Evolutionary conservation across 2,888 invertebrate genomes (phyloP), one percentile per base, ranked within the genome.

Genomic region (Furcula furcula): DNA sequence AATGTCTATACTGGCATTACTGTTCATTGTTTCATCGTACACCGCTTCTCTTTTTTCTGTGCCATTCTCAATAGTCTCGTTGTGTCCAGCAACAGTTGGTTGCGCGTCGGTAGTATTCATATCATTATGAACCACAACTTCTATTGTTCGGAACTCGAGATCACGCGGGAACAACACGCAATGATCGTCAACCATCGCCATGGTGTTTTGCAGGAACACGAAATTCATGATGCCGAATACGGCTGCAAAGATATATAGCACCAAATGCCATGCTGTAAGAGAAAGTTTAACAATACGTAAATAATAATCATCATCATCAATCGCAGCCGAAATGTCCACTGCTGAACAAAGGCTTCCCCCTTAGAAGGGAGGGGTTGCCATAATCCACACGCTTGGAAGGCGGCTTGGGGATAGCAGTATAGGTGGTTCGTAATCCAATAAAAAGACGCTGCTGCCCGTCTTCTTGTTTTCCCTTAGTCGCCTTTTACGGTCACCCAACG

Each of bases 211-310:
- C 1, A 87, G 60, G 31, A 83, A 78, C n/a, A 78, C 63, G 46
- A 79, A 87, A 52, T 87, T 87, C 31, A 74, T 46, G 14, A 85
- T 59, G 14, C 87, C 85, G 36, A 76, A 83, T 34, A 78, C 43
- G 29, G 75, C 84, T 1, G 84, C 83, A 3, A 71, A 47, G 1
- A 69, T 48, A 55, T 65, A 88, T 1, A 87, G 41, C 33, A 78
- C 56, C 31, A 85, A 51, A 50, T 88, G 87, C 64, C 82, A 87
- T 63, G 60, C 87, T 88, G 76, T 19, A 80, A 81, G 14, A 28
- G 46, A 40, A 39, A 30, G n/a, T n/a, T n/a, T n/a, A n/a, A n/a
- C n/a, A n/a, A n/a, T n/a, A n/a, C n/a, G n/a, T n/a, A n/a, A n/a
- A n/a, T n/a, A n/a, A n/a, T n/a, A n/a, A n/a, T n/a, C n/a, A n/a